Base-by-base conservation (phyloP, 1,140 invertebrate genomes). In the Phthorimaea operculella region DNA sequence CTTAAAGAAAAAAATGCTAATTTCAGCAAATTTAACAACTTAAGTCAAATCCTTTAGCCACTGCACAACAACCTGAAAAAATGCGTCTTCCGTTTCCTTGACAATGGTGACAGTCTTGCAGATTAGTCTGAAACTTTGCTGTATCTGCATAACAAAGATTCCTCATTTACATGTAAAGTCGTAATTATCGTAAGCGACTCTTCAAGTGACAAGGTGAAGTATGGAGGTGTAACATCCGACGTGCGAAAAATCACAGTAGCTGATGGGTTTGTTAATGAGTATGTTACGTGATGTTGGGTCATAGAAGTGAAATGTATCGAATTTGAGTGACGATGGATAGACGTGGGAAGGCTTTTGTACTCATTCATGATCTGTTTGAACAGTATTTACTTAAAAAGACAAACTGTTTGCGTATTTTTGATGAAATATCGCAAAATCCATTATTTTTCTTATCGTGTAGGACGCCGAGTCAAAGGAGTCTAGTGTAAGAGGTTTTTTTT, bases 71-170 rank as follows among this genome's bases (percentile, higher is more conserved):
- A 17, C 21, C 10, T 48, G 11, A 34, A 49, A 58, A 33, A 49
- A 49, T 21, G 16, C 12, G 17, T 49, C 57, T 59, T 59, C 57
- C 52, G 57, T 59, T 59, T 39, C 36, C 36, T 50, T 39, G 54
- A 36, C 33, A 18, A 12, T 45, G 10, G 16, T 53, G 17, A 51
- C 51, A 15, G 33, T 36, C 33, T 54, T 59, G 57, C 57, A 52
- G 54, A 59, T 59, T 51, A 59, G 28, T 33, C 28, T 55, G 54
- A 59, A 36, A 15, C 15, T 21, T 12, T 18, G 28, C 7, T 16
- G 14, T 11, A 54, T 54, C 50, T 51, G 49, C 47, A 54, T 54
- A 11, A 50, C 57, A 49, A 39, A 39, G 36, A 39, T 39, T 10
- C 10, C n/a, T 10, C 36, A 39, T 39, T 39, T 12, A n/a, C 36